Evolutionary conservation across 64 coral and sea anemone genomes (phyloP), one percentile per base, ranked within the genome.

Genomic region (Hydrozoanthus tunicans): DNA sequence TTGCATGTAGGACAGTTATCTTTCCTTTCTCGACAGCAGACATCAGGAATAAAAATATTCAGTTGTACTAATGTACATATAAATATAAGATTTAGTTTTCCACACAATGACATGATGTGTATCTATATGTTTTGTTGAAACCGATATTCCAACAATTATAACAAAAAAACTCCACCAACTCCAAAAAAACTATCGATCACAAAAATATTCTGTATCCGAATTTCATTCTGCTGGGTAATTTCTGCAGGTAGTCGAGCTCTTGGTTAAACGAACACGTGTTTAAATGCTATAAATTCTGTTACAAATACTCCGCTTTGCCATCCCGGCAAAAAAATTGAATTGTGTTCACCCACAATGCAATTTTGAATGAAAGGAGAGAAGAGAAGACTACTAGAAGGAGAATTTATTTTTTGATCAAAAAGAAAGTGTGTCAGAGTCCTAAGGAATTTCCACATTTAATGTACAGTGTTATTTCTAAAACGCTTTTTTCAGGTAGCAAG

Each of bases 1-100:
- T 53, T 92, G 65, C 95, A 96, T 7, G 95, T 94, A 62, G 64
- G 89, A 14, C 95, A 96, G 81, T 92, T 91, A 27, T 91, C 95
- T 57, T 94, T 94, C 70, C 81, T 94, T 32, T 93, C 95, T 77
- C 94, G 69, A 88, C 84, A 74, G n/a, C 23, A 57, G 55, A 88
- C 69, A 15, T 88, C 55, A 57, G 25, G 32, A 32, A 75, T 60
- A 86, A 56, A 86, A 88, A 73, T 73, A 51, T 61, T 88, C 23
- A 60, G 69, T 13, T 59, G 55, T 43, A 88, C 56, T 59, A 59
- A 58, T 60, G 84, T 59, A 74, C 69, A 88, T 58, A 88, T 75
- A 75, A 74, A 88, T 75, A 88, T 13, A 75, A 59, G 43, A 60
- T 17, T 73, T 9, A 73, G 7, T 61, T 73, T 88, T 75, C 69